Base-by-base conservation (phyloP, 2,113 vertebrate genomes). In the Microtus ochrogaster region DNA sequence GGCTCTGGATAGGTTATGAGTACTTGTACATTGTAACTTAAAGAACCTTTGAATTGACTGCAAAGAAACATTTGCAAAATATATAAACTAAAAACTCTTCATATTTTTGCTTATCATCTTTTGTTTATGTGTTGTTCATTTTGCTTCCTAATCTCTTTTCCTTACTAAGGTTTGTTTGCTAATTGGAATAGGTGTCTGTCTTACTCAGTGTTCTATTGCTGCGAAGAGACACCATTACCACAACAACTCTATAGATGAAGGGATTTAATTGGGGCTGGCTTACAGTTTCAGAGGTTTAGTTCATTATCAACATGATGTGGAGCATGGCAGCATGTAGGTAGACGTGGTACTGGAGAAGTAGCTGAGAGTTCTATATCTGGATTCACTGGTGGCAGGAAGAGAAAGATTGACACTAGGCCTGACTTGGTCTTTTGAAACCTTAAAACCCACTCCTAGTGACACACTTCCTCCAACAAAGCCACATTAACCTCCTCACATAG, bases 11-110 rank as follows among this genome's bases (percentile, higher is more conserved):
- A 39, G 73, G 14, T 70, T 41, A 9, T 70, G 30, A 86, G 5
- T 91, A 3, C 4, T 63, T 82, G 61, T 77, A 66, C 13, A 65
- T 52, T 85, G 63, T 41, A 86, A 87, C 26, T 74, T 91, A 65
- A 72, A 94, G 72, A 11, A 52, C 2, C 6, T 93, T 91, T 93
- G 65, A 85, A 19, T 52, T 52, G 36, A 10, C 22, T 91, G 55
- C 39, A 70, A 92, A 91, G 5, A 63, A 63, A 93, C 73, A 65
- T 84, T 79, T 61, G 58, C 30, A 90, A 89, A 97, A 86, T 61
- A 72, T 16, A 17, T 22, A 73, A 89, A 73, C 9, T 36, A 74
- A 47, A 94, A 85, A 87, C 66, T 58, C 90, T 74, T 5, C 21
- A 65, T 36, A 70, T 55, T 78, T 66, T 63, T 44, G 55, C 76